Evolutionary conservation across 2,797 vertebrate species (phyloP), one percentile per base, ranked within the genome.

Genomic region (Gambelia wislizenii): DNA sequence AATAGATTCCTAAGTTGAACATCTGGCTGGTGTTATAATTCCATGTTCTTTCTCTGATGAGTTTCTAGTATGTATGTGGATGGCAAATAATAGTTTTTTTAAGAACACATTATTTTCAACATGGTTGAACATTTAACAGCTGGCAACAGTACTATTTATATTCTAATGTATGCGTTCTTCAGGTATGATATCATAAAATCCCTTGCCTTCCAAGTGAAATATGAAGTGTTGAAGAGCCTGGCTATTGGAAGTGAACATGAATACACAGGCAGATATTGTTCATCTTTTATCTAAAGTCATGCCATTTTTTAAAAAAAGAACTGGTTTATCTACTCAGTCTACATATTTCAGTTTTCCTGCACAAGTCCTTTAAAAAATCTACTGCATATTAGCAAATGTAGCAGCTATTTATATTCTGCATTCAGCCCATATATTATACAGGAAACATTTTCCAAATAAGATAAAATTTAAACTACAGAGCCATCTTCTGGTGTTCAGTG

Each of bases 401-500:
- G 61, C 33, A 42, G 61, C 49, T 80, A 39, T 70, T 75, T 49
- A 20, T 27, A 47, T 0, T 47, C 20, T 20, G 6, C 39, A 20
- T 30, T 88, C 33, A 52, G 44, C 8, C 20, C 3, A 16, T 87
- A 33, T 27, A 42, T n/a, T 56, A 72, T 20, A 75, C 44, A 56
- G 25, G 7, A 78, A 67, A 52, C 18, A 75, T 5, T 64, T 61
- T 64, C 30, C 20, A 27, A 82, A 44, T n/a, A 84, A 36, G 25
- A 89, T 30, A 36, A 85, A 70, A 61, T 93, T 85, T 94, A 91
- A 87, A 78, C 56, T 92, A 88, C 76, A 80, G 91, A 12, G 94
- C 95, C 96, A 95, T 86, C 96, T 94, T 85, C 94, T 95, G 96
- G 94, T 54, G 2, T 0, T 8, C 59, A 80, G 14, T 49, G 42